Conservation (phyloP, 2,113 vertebrate genomes). For the Thunnus thynnus region DNA sequence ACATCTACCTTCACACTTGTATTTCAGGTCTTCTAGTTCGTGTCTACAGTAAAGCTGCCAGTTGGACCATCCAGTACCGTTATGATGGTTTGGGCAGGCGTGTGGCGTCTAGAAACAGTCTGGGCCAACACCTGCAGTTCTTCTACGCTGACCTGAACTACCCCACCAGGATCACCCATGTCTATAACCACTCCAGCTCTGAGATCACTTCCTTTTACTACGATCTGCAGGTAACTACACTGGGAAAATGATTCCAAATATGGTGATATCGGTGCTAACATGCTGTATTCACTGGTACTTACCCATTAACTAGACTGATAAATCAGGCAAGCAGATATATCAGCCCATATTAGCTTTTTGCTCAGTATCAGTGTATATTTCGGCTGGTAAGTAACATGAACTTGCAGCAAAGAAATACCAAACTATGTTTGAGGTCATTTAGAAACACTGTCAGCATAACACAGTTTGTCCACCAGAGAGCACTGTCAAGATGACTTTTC, state of each 20-base stretch:
- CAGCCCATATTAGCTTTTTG: too few species aligned
- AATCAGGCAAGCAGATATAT: too few species aligned
- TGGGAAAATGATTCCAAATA: background rate
- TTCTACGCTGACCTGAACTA: slow-evolving; percentile 98
- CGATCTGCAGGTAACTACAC: slow-evolving; percentile 88
- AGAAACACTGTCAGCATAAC: background rate
- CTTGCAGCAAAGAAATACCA: too few species aligned
- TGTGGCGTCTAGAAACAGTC: slow-evolving; percentile 93
- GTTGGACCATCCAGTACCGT: slow-evolving; percentile 97
- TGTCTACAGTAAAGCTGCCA: slow-evolving; percentile 96
- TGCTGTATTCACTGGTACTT: background rate
- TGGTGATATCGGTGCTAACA: background rate
- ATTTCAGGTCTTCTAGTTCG: slow-evolving; percentile 89
- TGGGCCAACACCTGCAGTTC: slow-evolving; percentile 98
- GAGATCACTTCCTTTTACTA: slow-evolving; percentile 99
- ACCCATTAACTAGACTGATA: too few species aligned
- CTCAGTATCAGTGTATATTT: too few species aligned
- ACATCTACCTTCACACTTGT: background rate
- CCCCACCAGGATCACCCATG: slow-evolving; percentile 96
- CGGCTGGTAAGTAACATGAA: too few species aligned
- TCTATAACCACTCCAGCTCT: slow-evolving; percentile 98
- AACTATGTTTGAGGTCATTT: background rate
- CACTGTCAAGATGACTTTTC: background rate
- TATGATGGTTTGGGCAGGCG: slow-evolving; percentile 95
- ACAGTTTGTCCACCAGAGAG: slow-evolving; percentile 53